A percentile compares a stretch with the other conserved stretches of the same genome.
Evolutionary conservation across 1,140 invertebrate species (phyloP).

Genomic region (Cydia amplana): DNA sequence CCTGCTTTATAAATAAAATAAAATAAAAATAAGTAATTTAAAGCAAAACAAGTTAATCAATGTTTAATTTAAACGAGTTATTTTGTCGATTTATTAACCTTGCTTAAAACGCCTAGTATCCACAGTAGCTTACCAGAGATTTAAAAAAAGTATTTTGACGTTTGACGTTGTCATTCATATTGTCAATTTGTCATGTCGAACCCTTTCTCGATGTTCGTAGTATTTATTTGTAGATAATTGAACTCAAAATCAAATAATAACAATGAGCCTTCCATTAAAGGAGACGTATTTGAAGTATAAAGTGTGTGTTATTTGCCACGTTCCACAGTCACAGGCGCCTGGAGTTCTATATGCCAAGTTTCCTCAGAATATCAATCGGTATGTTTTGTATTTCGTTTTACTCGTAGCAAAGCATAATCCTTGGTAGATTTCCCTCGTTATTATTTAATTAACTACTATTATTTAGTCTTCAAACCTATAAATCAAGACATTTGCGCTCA

Average conservation of each 20-base stretch:
- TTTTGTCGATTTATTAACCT: background rate
- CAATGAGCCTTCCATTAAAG: background rate
- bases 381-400: constrained; percentile 7
- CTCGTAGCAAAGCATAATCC: background rate
- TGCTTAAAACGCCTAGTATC: background rate
- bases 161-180: background rate
- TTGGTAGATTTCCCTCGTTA: background rate
- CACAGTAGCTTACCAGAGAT: background rate
- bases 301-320: constrained; percentile 23
- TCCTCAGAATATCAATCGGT: constrained; percentile 6
- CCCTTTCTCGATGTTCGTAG: background rate
- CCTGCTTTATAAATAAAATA: too few species aligned
- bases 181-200: background rate
- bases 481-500: background rate
- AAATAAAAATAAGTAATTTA: too few species aligned
- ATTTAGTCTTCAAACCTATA: background rate
- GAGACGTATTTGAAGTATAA: constrained; percentile 23
- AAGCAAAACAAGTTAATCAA: background rate
- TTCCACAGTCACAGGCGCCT: constrained; percentile 10
- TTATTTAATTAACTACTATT: background rate
- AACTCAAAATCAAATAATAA: background rate
- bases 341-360: constrained; percentile 21
- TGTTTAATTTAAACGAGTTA: background rate
- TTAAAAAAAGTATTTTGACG: background rate
- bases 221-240: background rate